phyloP scores from a whole-genome alignment of 2,888 invertebrate species.

The Eumacrocentrus americanus region DNA sequence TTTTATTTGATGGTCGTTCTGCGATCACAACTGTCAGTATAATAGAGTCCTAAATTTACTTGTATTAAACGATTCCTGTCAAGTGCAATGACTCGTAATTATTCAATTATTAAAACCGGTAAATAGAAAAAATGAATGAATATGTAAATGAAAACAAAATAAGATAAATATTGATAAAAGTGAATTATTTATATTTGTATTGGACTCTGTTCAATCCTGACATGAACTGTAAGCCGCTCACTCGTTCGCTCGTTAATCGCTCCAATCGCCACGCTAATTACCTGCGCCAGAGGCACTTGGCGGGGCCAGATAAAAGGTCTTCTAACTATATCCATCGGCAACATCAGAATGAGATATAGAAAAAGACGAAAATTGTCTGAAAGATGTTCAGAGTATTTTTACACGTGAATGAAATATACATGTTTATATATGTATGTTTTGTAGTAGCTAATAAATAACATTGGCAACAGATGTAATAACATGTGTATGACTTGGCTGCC shows the following conservation, averaged over 20 bases:
- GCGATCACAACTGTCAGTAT: too few species aligned
- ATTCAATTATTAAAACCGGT: too few species aligned
- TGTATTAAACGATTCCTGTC: too few species aligned
- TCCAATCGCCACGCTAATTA: slow-evolving; percentile 41
- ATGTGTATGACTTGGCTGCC: slow-evolving; percentile 4
- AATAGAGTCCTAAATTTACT: too few species aligned
- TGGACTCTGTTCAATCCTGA: not conserved
- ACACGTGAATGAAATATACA: not conserved
- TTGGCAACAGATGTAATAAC: not conserved
- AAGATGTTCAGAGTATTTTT: not conserved
- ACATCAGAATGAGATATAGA: not conserved
- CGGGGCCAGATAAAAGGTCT: slow-evolving; percentile 37
- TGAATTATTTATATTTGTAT: not conserved
- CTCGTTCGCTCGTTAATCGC: slow-evolving; percentile 39
- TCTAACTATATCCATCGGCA: slow-evolving; percentile 27
- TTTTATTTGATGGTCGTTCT: too few species aligned
- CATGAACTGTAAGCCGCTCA: slow-evolving; percentile 23
- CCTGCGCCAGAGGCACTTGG: slow-evolving; percentile 40
- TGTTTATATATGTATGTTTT: too few species aligned
- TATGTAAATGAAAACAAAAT: too few species aligned
- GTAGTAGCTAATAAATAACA: slow-evolving; percentile 3
- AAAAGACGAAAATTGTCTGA: slow-evolving; percentile 11
- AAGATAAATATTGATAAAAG: too few species aligned
- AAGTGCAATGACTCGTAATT: too few species aligned
- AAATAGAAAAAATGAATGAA: not conserved